phyloP scores from a whole-genome alignment of 2,888 invertebrate genomes.

The Drosophila diplacantha region DNA sequence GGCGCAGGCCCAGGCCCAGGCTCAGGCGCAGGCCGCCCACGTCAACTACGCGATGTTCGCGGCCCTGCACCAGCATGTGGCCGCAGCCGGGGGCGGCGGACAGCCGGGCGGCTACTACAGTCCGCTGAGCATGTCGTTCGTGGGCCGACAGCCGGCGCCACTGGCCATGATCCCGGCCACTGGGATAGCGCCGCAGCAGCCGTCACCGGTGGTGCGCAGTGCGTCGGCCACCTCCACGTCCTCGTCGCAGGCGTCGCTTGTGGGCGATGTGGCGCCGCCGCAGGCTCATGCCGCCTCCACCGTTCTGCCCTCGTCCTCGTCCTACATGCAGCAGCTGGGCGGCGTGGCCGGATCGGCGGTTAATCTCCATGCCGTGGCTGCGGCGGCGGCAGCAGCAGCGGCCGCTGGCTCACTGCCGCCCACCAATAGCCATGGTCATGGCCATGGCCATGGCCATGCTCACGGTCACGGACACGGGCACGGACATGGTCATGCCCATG shows the following conservation, averaged over 20 bases:
- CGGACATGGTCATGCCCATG: conserved; percentile 2
- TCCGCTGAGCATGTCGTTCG: conserved; percentile 70
- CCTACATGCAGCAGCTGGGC: conserved; percentile 55
- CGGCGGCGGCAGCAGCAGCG: conserved; percentile 59
- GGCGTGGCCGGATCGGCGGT: conserved; percentile 37
- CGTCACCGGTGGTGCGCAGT: conserved; percentile 78
- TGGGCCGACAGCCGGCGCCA: conserved; percentile 58
- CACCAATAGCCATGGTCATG: conserved; percentile 50
- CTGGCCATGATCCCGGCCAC: conserved; percentile 61
- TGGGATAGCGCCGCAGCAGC: conserved; percentile 64
- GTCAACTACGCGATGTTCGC: conserved; percentile 74
- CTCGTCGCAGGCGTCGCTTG: conserved; percentile 75
- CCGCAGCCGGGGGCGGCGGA: conserved; percentile 36
- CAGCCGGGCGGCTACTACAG: conserved; percentile 75
- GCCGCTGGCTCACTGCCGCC: conserved; percentile 77
- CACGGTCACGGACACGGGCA: conserved; percentile 11
- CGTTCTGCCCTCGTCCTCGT: conserved; percentile 64
- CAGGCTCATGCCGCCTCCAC: conserved; percentile 75
- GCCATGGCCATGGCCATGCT: conserved; percentile 29
- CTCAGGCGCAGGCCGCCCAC: conserved; percentile 46
- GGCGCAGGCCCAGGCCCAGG: conserved; percentile 43
- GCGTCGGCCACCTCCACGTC: conserved; percentile 79
- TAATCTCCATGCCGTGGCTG: conserved; percentile 41
- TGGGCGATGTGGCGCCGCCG: conserved; percentile 74
- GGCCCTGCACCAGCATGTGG: conserved; percentile 74